These are phyloP conservation scores for Nestor notabilis DNA, from an alignment of 2,113 vertebrate species.

Conservation along the genomic window DNA sequence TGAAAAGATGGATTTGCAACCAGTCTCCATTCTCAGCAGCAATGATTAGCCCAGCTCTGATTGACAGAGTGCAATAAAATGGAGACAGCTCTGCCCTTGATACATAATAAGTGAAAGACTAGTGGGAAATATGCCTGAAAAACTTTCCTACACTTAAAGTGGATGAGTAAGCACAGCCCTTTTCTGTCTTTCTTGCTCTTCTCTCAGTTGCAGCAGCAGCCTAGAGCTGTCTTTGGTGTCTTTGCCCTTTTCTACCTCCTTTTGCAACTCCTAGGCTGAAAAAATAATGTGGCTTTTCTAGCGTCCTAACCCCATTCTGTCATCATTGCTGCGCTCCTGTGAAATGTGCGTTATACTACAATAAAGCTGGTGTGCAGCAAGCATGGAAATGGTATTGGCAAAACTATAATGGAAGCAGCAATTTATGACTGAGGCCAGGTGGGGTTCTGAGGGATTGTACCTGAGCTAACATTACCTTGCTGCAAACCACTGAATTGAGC, in stretches of 20 bases:
- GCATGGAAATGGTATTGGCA: constrained; percentile 78
- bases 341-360: constrained; percentile 74
- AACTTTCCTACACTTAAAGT: neutral
- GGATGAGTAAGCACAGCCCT: neutral
- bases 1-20: neutral
- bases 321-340: constrained; percentile 70
- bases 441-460: constrained; percentile 61
- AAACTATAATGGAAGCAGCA: constrained; percentile 75
- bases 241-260: neutral
- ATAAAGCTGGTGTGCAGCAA: constrained; percentile 80
- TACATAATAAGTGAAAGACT: neutral
- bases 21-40: neutral
- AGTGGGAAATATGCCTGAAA: neutral
- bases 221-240: neutral
- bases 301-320: constrained; percentile 87
- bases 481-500: neutral
- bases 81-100: constrained; percentile 38
- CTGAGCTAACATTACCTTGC: constrained; percentile 68
- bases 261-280: constrained; percentile 39
- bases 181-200: neutral
- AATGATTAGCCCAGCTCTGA: constrained; percentile 31
- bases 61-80: constrained; percentile 41
- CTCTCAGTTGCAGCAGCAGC: neutral
- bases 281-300: constrained; percentile 66
- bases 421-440: constrained; percentile 76